A percentile compares a stretch with the other conserved stretches of the same genome.
These are phyloP conservation scores for Heliconius ethilla DNA, from an alignment of 2,888 invertebrate species.

Conservation along the genomic window DNA sequence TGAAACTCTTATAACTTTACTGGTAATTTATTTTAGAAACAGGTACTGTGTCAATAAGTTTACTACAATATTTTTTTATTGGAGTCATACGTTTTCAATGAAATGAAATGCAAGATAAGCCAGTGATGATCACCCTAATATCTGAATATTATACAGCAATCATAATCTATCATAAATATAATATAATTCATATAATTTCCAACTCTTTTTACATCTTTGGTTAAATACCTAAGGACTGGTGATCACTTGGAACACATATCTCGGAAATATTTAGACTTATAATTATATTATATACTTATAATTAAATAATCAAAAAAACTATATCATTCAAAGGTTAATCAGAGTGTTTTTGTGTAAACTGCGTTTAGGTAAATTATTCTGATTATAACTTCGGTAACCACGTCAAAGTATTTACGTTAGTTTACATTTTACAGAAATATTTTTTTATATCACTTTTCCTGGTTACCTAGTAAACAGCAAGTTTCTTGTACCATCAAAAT, in stretches of 20 bases:
- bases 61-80: slow-evolving; percentile 1
- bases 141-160: slow-evolving; percentile 31
- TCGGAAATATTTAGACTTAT: slow-evolving; percentile 42
- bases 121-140: slow-evolving; percentile 8
- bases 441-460: not conserved
- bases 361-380: slow-evolving; percentile 32
- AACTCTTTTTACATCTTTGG: slow-evolving; percentile 81
- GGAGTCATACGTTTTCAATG: not conserved
- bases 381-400: slow-evolving; percentile 20
- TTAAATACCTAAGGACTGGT: slow-evolving; percentile 76
- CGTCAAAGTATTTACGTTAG: not conserved
- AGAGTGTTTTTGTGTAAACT: slow-evolving; percentile 41
- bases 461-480: slow-evolving; percentile 32
- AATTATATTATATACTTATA: not conserved
- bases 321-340: slow-evolving; percentile 11
- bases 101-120: not conserved
- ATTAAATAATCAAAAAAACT: no score
- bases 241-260: slow-evolving; percentile 62
- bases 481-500: slow-evolving; percentile 16
- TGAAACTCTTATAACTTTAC: not conserved
- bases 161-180: slow-evolving; percentile 48
- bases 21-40: slow-evolving; percentile 1
- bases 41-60: slow-evolving; percentile 7
- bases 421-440: not conserved
- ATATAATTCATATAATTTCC: slow-evolving; percentile 61